Evolutionary conservation across 1,140 invertebrate species (phyloP), one percentile per base, ranked within the genome.

Genomic region (Ceratina japonica): DNA sequence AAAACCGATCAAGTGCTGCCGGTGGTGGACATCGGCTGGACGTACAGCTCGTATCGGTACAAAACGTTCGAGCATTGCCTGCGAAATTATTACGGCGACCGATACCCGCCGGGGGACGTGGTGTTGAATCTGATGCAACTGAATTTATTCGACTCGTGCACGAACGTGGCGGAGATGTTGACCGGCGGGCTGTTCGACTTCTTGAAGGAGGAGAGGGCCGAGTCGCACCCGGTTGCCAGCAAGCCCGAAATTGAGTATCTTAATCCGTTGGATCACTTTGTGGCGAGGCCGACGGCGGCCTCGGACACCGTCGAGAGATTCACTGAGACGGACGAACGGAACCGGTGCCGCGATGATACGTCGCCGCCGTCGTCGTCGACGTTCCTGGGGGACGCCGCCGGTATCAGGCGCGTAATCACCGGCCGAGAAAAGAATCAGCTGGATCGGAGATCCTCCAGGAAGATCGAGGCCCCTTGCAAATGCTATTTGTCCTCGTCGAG

Each of bases 251-350:
- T 83, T n/a, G 83, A 84, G 65, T 84, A 84, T 51, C 69, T 84
- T 44, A 80, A 84, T 84, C 72, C 75, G 31, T 51, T 84, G 73
- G 82, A 84, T 84, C 78, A 84, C 51, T 84, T 84, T 73, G 73
- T 84, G 44, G 52, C n/a, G 58, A 84, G 52, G 18, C 78, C 20
- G 18, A 4, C 16, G 12, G 54, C 0, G 8, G 56, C 3, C n/a
- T 68, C 58, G 3, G 20, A 27, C 31, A 84, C 83, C 37, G 69
- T 37, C n/a, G 73, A 71, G 20, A 84, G 79, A 63, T 84, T 56
- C 56, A 84, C 83, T 27, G 82, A 77, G 59, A 80, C 81, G 61
- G 51, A 75, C 20, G 65, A 56, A 54, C 66, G 56, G 59, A 44
- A 37, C 75, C 58, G 68, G 27, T 22, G 12, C 1, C 8, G 61